Evolutionary conservation across 2,797 vertebrate species (phyloP), one percentile per base, ranked within the genome.

Genomic region (Argya squamiceps): DNA sequence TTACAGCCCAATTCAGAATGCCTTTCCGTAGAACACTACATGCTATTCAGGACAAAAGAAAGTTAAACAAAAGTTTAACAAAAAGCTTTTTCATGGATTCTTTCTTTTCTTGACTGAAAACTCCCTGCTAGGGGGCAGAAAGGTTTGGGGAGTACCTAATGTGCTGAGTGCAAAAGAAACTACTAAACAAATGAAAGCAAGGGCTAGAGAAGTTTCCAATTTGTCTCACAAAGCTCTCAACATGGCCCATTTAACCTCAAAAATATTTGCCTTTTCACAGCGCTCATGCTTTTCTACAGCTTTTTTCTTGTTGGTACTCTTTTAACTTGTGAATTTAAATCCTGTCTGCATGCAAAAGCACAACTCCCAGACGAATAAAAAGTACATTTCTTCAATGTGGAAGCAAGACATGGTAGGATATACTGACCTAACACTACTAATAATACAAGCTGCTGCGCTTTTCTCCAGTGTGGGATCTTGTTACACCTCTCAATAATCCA

Each of bases 51-150:
- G 19, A 64, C 16, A 90, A 69, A 8, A 36, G n/a, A 74, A 32
- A 11, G n/a, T n/a, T n/a, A n/a, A n/a, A n/a, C n/a, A n/a, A 64
- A 93, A 84, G 39, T 76, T 81, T 68, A 84, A 86, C 62, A 95
- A 85, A 96, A 93, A 81, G 23, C 37, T 81, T 88, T 69, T 76
- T 84, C 43, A 82, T 49, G 4, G 15, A 49, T 32, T 88, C 74
- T 90, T 92, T 32, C n/a, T 58, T 90, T 32, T 4, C 34, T 75
- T 71, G 34, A 68, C 8, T 71, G 60, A 86, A 87, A 95, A 79
- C 17, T 87, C 50, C 59, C 77, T 79, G 46, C 67, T 79, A 26
- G 50, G 58, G 53, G 11, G 2, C 36, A 87, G 47, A 79, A 88
- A 79, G 10, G 13, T 84, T 68, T 53, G 5, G 3, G 21, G 39